A percentile compares a stretch with the other conserved stretches of the same genome.
phyloP scores from a whole-genome alignment of 2,888 invertebrate species.

The Chrysodeixis includens region DNA sequence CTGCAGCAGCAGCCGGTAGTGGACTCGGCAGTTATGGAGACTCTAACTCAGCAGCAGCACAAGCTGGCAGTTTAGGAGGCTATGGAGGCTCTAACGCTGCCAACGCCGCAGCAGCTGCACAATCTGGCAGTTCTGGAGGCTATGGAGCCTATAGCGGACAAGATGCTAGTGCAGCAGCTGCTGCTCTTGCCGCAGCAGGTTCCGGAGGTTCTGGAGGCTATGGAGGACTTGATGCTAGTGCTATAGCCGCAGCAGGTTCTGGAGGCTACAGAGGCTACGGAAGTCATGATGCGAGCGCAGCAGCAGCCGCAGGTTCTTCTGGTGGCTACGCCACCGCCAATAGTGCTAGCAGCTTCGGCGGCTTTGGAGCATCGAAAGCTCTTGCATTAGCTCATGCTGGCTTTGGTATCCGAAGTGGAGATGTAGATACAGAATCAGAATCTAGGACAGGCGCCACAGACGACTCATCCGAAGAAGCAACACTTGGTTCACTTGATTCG shows the following conservation, averaged over 20 bases:
- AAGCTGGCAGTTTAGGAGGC: neutral
- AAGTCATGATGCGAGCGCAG: slow-evolving; percentile 36
- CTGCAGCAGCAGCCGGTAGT: slow-evolving; percentile 17
- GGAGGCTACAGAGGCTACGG: neutral
- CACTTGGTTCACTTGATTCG: slow-evolving; percentile 15
- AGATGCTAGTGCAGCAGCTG: slow-evolving; percentile 7
- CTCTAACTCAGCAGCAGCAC: slow-evolving; percentile 34
- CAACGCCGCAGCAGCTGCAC: slow-evolving; percentile 17
- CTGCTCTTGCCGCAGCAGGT: slow-evolving; percentile 25
- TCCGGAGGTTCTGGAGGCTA: slow-evolving; percentile 18
- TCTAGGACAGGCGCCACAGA: slow-evolving; percentile 7
- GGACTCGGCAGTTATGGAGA: slow-evolving; percentile 13
- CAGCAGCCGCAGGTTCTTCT: slow-evolving; percentile 32
- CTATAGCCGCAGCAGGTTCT: slow-evolving; percentile 16
- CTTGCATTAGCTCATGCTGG: slow-evolving; percentile 42
- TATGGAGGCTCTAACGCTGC: slow-evolving; percentile 1
- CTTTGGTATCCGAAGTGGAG: slow-evolving; percentile 41
- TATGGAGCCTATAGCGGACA: slow-evolving; percentile 2
- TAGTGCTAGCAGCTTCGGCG: slow-evolving; percentile 29
- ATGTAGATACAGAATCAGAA: slow-evolving; percentile 30
- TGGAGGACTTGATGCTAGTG: slow-evolving; percentile 32
- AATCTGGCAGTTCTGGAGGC: slow-evolving; percentile 1
- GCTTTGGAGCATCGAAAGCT: slow-evolving; percentile 50
- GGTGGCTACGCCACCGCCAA: slow-evolving; percentile 13
- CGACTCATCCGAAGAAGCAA: slow-evolving; percentile 14